A percentile compares a stretch with the other conserved stretches of the same genome.
These are phyloP conservation scores for Muricea muricata DNA, from an alignment of 92 coral and sea anemone genomes.

Conservation along the genomic window DNA sequence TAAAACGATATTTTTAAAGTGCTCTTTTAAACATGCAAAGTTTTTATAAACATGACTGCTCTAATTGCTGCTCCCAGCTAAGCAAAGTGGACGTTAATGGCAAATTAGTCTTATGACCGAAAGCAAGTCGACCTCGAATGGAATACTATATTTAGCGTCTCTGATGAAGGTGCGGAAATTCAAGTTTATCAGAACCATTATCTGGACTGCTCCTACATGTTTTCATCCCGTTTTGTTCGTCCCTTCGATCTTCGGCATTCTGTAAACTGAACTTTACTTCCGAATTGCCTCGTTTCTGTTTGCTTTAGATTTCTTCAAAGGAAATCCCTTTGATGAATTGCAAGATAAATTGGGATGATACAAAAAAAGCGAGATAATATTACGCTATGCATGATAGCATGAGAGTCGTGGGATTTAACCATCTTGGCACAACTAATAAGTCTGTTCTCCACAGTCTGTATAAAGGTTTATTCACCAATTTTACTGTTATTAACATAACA, in stretches of 20 bases:
- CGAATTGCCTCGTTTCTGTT: neutral
- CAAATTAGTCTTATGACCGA: neutral
- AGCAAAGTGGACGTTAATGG: neutral
- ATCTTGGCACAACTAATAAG: no score
- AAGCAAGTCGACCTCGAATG: neutral
- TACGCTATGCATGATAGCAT: neutral
- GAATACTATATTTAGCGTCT: neutral
- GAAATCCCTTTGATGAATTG: neutral
- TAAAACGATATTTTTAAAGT: neutral
- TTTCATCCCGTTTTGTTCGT: neutral
- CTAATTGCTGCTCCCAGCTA: neutral
- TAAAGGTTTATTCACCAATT: no score
- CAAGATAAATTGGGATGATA: neutral
- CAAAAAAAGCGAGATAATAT: neutral
- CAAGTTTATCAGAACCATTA: neutral
- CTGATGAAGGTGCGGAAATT: neutral
- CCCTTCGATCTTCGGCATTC: neutral
- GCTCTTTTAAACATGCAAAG: conserved; percentile 1
- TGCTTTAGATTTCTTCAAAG: neutral
- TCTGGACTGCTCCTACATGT: neutral
- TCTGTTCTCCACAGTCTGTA: no score
- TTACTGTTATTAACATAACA: no score
- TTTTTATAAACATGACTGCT: neutral
- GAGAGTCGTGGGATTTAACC: no score
- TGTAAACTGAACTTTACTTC: neutral